Conservation (phyloP, 2,113 vertebrate species). For the Macquaria ambigua region DNA sequence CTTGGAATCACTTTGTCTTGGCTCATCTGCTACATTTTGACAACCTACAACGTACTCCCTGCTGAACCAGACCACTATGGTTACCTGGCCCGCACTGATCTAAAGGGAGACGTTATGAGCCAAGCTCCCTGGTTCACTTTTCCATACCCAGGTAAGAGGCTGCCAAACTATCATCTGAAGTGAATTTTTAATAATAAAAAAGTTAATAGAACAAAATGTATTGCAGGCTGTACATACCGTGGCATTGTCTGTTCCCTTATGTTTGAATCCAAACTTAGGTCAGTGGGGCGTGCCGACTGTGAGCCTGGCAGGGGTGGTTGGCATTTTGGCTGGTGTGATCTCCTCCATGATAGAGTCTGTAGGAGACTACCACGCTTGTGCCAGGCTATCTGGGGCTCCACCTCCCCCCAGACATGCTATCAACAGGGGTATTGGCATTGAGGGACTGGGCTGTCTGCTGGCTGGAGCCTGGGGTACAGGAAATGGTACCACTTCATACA, state of each 20-base stretch:
- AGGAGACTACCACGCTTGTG: slow-evolving; percentile 96
- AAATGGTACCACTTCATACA: slow-evolving; percentile 96
- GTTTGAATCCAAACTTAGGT: slow-evolving; percentile 81
- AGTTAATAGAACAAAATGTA: neutral
- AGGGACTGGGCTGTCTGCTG: slow-evolving; percentile 94
- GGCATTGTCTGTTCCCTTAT: neutral
- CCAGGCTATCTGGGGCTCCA: slow-evolving; percentile 91
- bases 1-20: slow-evolving; percentile 93
- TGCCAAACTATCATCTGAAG: neutral
- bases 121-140: slow-evolving; percentile 92
- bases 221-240: neutral
- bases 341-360: slow-evolving; percentile 97
- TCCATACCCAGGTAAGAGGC: slow-evolving; percentile 92
- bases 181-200: neutral
- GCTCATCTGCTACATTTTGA: slow-evolving; percentile 91
- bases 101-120: slow-evolving; percentile 86
- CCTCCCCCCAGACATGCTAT: slow-evolving; percentile 92
- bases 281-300: slow-evolving; percentile 96
- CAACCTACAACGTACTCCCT: slow-evolving; percentile 86
- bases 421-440: slow-evolving; percentile 93
- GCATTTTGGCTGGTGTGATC: slow-evolving; percentile 93
- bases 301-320: slow-evolving; percentile 93
- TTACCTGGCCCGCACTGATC: slow-evolving; percentile 91
- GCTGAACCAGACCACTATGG: slow-evolving; percentile 85
- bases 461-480: slow-evolving; percentile 96